phyloP scores from a whole-genome alignment of 2,113 vertebrate genomes.

The Conger conger region DNA sequence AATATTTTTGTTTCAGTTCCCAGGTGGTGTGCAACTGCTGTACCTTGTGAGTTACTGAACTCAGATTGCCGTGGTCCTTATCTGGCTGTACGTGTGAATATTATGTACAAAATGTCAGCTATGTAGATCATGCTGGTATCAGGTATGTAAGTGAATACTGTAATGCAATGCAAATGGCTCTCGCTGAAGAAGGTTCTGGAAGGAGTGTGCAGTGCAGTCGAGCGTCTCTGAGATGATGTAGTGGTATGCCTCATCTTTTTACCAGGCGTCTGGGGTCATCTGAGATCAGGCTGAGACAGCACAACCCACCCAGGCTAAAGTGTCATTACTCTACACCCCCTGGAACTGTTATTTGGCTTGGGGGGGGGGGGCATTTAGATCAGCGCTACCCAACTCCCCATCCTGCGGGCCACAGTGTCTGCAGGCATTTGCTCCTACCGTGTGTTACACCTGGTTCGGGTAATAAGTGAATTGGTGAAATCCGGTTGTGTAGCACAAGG shows the following conservation, averaged over 20 bases:
- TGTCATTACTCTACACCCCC: slow-evolving; percentile 24
- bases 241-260: background rate
- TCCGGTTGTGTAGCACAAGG: too few species aligned
- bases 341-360: slow-evolving; percentile 21
- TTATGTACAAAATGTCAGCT: background rate
- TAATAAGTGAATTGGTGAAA: too few species aligned
- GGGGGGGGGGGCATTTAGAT: background rate
- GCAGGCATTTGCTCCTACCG: too few species aligned
- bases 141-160: background rate
- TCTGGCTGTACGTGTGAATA: background rate
- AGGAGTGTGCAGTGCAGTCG: background rate
- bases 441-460: too few species aligned
- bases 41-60: background rate
- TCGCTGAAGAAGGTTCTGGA: background rate
- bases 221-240: background rate
- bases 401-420: too few species aligned
- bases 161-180: background rate
- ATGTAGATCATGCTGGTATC: background rate
- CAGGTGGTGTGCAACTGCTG: background rate
- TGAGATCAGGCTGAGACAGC: slow-evolving; percentile 39
- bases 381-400: too few species aligned
- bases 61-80: background rate
- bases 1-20: background rate
- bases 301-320: slow-evolving; percentile 31
- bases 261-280: slow-evolving; percentile 34